A percentile compares a stretch with the other conserved stretches of the same genome.
These are phyloP conservation scores for Semicossyphus pulcher DNA, from an alignment of 2,113 vertebrate genomes.

Conservation along the genomic window DNA sequence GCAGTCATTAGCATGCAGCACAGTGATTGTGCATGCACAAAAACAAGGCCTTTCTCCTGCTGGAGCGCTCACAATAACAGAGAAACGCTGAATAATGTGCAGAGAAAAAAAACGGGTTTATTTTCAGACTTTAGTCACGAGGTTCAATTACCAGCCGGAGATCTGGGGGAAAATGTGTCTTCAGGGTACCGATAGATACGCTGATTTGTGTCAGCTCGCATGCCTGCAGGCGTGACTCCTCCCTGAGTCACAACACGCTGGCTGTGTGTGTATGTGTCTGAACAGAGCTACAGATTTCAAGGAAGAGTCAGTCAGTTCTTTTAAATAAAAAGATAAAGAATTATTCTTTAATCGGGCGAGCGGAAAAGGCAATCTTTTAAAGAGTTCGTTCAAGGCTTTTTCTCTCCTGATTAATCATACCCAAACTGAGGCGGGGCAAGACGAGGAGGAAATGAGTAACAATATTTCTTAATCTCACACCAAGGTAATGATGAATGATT, in stretches of 20 bases:
- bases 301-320: neutral
- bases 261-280: neutral
- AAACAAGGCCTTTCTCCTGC: slow-evolving; percentile 44
- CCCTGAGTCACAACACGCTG: slow-evolving; percentile 44
- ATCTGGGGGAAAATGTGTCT: slow-evolving; percentile 57
- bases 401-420: slow-evolving; percentile 18
- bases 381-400: slow-evolving; percentile 11
- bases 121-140: slow-evolving; percentile 64
- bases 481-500: slow-evolving; percentile 19
- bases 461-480: slow-evolving; percentile 35
- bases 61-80: slow-evolving; percentile 34
- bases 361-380: neutral
- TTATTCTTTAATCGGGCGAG: neutral
- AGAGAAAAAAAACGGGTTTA: slow-evolving; percentile 41
- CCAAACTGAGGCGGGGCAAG: slow-evolving; percentile 19
- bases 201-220: slow-evolving; percentile 42
- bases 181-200: slow-evolving; percentile 53
- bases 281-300: slow-evolving; percentile 4
- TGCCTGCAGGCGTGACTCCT: slow-evolving; percentile 42
- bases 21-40: slow-evolving; percentile 45
- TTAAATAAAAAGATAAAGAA: too few relatives aligned
- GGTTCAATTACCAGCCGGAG: slow-evolving; percentile 42
- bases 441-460: slow-evolving; percentile 10
- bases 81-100: slow-evolving; percentile 39
- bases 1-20: slow-evolving; percentile 71